Percentiles rank a stretch among this genome's conserved stretches.
Conservation (phyloP, 1,140 invertebrate genomes). For the Manduca sexta region DNA sequence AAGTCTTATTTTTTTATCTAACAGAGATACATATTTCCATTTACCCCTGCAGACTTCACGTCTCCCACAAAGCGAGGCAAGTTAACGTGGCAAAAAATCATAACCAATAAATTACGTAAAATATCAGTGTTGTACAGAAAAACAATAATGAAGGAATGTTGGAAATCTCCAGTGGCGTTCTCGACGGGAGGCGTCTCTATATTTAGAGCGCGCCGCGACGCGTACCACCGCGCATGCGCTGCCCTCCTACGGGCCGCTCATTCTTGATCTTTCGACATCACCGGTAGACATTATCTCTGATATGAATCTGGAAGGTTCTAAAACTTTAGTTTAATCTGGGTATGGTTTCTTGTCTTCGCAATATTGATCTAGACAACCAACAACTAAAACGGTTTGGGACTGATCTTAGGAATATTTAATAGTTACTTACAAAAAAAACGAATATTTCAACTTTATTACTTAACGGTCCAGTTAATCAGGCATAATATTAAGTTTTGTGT, state of each 20-base stretch:
- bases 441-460: no score
- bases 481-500: no score
- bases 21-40: no score
- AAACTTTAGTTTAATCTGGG: not conserved
- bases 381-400: no score
- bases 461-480: no score
- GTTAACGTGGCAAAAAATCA: conserved; percentile 1
- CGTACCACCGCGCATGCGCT: conserved; percentile 38
- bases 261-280: not conserved
- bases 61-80: conserved; percentile 1
- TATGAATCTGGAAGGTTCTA: not conserved
- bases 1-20: no score
- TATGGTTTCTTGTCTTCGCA: no score
- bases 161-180: conserved; percentile 53
- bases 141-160: conserved; percentile 58
- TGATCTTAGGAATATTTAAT: no score
- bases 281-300: not conserved
- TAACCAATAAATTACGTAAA: conserved; percentile 2
- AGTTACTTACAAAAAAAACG: no score
- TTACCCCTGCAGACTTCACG: no score
- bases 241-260: not conserved
- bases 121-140: conserved; percentile 20
- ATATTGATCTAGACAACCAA: no score
- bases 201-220: conserved; percentile 57
- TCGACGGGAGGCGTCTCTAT: conserved; percentile 59